Percentiles rank a stretch among this genome's conserved stretches.
phyloP scores from a whole-genome alignment of 2,888 invertebrate genomes.

The Parnassius apollo region DNA sequence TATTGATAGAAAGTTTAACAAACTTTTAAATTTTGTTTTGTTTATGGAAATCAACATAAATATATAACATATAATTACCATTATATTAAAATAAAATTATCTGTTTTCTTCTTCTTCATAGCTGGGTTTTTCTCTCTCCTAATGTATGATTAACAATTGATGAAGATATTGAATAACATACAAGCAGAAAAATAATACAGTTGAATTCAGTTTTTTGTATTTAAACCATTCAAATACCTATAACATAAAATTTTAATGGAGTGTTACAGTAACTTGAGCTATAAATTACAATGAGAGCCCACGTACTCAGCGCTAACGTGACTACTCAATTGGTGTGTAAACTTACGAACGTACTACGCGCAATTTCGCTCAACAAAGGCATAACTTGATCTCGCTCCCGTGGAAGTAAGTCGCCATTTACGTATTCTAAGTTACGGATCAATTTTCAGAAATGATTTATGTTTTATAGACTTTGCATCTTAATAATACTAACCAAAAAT shows the following conservation, averaged over 20 bases:
- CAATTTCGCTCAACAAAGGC: slow-evolving; percentile 23
- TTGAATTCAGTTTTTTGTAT: too few relatives aligned
- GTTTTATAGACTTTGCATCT: slow-evolving; percentile 5
- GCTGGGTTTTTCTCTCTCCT: too few relatives aligned
- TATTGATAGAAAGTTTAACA: too few relatives aligned
- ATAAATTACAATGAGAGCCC: slow-evolving; percentile 15
- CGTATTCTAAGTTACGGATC: slow-evolving; percentile 11
- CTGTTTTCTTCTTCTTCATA: too few relatives aligned
- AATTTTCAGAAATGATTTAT: slow-evolving; percentile 12
- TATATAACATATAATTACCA: too few relatives aligned
- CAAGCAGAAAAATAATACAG: too few relatives aligned
- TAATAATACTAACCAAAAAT: background rate
- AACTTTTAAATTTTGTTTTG: too few relatives aligned
- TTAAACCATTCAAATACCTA: too few relatives aligned
- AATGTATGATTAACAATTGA: too few relatives aligned
- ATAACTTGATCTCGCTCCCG: slow-evolving; percentile 22
- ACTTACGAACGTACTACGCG: slow-evolving; percentile 19
- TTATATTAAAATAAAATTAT: too few relatives aligned
- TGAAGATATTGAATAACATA: too few relatives aligned
- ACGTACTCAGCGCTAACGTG: slow-evolving; percentile 17
- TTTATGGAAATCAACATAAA: too few relatives aligned
- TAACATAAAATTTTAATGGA: background rate
- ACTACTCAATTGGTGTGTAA: slow-evolving; percentile 24
- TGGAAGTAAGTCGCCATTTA: slow-evolving; percentile 1
- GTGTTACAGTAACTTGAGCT: background rate